Evolutionary conservation across 2,797 vertebrate genomes (phyloP), one percentile per base, ranked within the genome.

Genomic region (Xiphorhynchus erythropygius): DNA sequence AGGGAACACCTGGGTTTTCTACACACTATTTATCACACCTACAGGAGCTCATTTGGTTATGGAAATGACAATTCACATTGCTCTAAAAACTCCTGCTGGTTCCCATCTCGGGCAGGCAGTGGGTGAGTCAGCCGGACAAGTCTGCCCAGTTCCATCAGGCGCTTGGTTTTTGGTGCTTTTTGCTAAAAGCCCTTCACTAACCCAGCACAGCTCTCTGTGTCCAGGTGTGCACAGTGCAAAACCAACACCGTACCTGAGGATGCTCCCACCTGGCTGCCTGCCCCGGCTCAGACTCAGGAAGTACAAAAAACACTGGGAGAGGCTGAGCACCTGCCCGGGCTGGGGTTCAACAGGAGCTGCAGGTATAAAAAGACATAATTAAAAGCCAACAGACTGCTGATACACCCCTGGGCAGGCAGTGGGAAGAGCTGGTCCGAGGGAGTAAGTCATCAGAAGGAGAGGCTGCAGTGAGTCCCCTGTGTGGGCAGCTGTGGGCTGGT

Each of bases 161-260:
- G 1, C 63, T 84, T 1, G 0, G 42, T 18, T n/a, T 46, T 46
- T 5, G 0, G 7, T 30, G 24, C 59, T 44, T 69, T 69, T 55
- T 53, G 25, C 82, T 74, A 16, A 59, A 77, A 75, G 64, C 44
- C 5, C 37, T 77, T 87, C 69, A 32, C 30, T 46, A 25, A 19
- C 13, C 32, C 4, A 5, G 59, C 63, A 59, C 0, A 0, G 49
- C 52, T 35, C 11, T 7, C 37, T 32, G 55, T 69, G 60, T 62
- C 69, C 62, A 60, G 62, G 47, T 1, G 59, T 18, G 27, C 0
- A 1, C 77, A 39, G 64, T 64, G 49, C 86, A 75, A 75, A 83
- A 23, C 81, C 4, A 1, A 18, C 60, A 19, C 21, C 9, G 1
- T 46, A 69, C 82, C 90, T 49, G 91, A 94, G 82, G 68, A 46